Evolutionary conservation across 2,113 vertebrate species (phyloP).

Genomic region (Gracilinanus agilis): DNA sequence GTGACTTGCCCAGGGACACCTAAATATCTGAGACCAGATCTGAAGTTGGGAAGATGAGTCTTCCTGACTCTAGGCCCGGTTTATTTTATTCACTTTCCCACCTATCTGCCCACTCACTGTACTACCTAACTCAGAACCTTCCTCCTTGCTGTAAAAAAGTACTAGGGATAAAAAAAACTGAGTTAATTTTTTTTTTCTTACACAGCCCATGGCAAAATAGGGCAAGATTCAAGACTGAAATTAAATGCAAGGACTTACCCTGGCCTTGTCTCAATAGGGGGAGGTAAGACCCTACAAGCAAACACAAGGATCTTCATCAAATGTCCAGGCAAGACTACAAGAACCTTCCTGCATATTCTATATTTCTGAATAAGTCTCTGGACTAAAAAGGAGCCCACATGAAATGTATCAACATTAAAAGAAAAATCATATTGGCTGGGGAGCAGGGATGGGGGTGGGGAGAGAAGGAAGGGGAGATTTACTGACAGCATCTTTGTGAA

Average conservation of each 20-base stretch:
- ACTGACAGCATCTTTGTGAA: slow-evolving; percentile 72
- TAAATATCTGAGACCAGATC: not conserved
- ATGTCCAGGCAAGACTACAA: slow-evolving; percentile 18
- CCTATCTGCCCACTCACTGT: not conserved
- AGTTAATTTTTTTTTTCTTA: not conserved
- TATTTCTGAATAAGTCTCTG: slow-evolving; percentile 43
- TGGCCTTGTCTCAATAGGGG: no score
- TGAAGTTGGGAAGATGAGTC: not conserved
- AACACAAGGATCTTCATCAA: not conserved
- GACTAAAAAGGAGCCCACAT: slow-evolving; percentile 31
- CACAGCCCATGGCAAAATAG: not conserved
- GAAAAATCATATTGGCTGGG: slow-evolving; percentile 53
- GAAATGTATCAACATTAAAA: slow-evolving; percentile 36
- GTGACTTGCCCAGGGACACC: not conserved
- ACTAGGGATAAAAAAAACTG: not conserved
- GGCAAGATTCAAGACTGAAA: not conserved
- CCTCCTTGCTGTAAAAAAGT: not conserved
- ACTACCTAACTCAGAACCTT: not conserved
- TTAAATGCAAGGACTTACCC: not conserved
- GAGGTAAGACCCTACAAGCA: not conserved
- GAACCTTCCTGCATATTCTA: slow-evolving; percentile 51
- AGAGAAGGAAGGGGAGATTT: not conserved
- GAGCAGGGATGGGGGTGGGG: slow-evolving; percentile 41
- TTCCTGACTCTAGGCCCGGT: not conserved
- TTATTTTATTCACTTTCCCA: not conserved